Conservation (phyloP, 2,888 invertebrate genomes). For the Julus scanicus region DNA sequence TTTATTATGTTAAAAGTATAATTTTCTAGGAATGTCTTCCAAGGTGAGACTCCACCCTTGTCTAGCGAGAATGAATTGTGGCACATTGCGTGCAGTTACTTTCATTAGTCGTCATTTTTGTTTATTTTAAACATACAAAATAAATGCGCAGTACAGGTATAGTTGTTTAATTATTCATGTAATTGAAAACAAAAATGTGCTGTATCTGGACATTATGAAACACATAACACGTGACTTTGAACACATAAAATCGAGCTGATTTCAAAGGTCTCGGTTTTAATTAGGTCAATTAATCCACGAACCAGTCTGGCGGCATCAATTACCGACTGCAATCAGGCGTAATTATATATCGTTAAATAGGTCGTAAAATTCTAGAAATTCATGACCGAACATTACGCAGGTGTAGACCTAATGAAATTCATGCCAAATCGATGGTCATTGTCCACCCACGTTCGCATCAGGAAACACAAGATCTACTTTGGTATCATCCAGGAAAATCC, state of each 20-base stretch:
- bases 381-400: not conserved
- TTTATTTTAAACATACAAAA: too few relatives aligned
- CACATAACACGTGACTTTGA: not conserved
- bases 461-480: not conserved
- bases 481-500: not conserved
- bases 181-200: not conserved
- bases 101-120: too few relatives aligned
- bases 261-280: constrained; percentile 12
- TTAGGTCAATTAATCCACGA: not conserved
- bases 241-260: not conserved
- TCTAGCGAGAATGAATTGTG: too few relatives aligned
- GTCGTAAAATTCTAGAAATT: not conserved
- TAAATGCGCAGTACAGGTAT: not conserved
- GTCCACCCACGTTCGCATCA: not conserved
- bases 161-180: not conserved
- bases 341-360: not conserved
- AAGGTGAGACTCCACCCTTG: not conserved
- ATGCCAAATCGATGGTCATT: not conserved
- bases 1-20: not conserved
- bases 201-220: not conserved
- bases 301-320: not conserved
- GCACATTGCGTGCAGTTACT: too few relatives aligned
- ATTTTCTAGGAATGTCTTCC: not conserved
- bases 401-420: not conserved
- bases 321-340: not conserved